Base-by-base conservation (phyloP, 2,888 invertebrate genomes). In the Orchesellides sinensis region DNA sequence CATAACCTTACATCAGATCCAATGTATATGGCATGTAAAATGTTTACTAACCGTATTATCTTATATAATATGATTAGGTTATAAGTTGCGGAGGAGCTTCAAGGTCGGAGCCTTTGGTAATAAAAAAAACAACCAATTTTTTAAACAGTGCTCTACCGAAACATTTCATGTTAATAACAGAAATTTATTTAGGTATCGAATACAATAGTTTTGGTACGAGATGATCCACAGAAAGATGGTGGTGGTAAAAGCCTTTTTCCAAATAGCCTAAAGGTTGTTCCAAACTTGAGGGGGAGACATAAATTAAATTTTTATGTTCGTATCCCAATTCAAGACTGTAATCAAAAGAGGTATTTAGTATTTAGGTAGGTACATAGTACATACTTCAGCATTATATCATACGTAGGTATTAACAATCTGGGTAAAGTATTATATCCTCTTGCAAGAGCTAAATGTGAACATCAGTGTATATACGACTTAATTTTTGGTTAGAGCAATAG, bases 31-130 rank as follows among this genome's bases (percentile, higher is more conserved):
- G n/a, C n/a, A n/a, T n/a, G n/a, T n/a, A n/a, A n/a, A n/a, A n/a
- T n/a, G n/a, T n/a, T n/a, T n/a, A n/a, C n/a, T n/a, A n/a, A n/a
- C n/a, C n/a, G n/a, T n/a, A n/a, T n/a, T n/a, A n/a, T n/a, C n/a
- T n/a, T n/a, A n/a, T n/a, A n/a, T n/a, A n/a, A n/a, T n/a, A n/a
- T n/a, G n/a, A n/a, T n/a, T n/a, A n/a, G n/a, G n/a, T n/a, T 17
- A 29, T 73, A 3, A 35, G 49, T 49, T 73, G 73, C 25, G 73
- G 73, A 23, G 73, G 73, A 6, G 73, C 73, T 32, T 29, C 49
- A 1, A 21, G n/a, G 14, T 10, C 19, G 2, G 73, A 73, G 17
- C 73, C 73, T 8, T 21, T 73, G 23, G 73, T 70, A 56, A 69
- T 5, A 14, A 21, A 40, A 65, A n/a, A n/a, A n/a, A n/a, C n/a